Percentiles rank a stretch among this genome's conserved stretches.
phyloP scores from a whole-genome alignment of 2,797 vertebrate species.

The Anguilla obscura region DNA sequence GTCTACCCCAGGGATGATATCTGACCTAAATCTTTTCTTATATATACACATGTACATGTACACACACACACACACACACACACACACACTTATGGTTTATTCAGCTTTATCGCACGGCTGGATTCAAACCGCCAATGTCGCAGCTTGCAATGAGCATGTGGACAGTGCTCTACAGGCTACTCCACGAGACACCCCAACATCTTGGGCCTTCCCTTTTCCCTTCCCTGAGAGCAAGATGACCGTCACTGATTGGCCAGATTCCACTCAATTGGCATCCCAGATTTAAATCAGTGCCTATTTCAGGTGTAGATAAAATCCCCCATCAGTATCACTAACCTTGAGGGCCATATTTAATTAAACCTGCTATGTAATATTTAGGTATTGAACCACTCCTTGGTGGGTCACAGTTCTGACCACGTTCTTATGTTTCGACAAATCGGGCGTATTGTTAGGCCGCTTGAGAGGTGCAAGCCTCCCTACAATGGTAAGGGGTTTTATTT shows the following conservation, averaged over 20 bases:
- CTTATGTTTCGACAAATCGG: not conserved
- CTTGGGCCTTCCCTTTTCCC: too few relatives aligned
- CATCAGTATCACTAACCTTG: not conserved
- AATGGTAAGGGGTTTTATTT: not conserved
- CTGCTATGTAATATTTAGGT: not conserved
- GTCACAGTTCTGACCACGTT: not conserved
- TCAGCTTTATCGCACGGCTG: too few relatives aligned
- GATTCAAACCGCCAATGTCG: too few relatives aligned
- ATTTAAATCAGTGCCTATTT: not conserved
- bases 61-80: too few relatives aligned
- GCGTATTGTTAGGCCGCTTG: not conserved
- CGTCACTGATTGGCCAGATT: not conserved
- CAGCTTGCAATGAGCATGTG: too few relatives aligned
- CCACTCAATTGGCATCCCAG: not conserved
- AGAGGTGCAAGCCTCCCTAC: not conserved
- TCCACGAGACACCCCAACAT: too few relatives aligned
- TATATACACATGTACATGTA: too few relatives aligned
- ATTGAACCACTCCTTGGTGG: not conserved
- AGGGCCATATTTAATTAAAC: not conserved
- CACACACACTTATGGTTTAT: too few relatives aligned
- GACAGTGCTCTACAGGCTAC: too few relatives aligned
- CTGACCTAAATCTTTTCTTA: too few relatives aligned
- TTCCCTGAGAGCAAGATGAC: too few relatives aligned
- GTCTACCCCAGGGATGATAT: too few relatives aligned
- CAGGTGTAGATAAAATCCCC: not conserved